Evolutionary conservation across 1,140 invertebrate species (phyloP).

Genomic region (Drosophila suzukii): DNA sequence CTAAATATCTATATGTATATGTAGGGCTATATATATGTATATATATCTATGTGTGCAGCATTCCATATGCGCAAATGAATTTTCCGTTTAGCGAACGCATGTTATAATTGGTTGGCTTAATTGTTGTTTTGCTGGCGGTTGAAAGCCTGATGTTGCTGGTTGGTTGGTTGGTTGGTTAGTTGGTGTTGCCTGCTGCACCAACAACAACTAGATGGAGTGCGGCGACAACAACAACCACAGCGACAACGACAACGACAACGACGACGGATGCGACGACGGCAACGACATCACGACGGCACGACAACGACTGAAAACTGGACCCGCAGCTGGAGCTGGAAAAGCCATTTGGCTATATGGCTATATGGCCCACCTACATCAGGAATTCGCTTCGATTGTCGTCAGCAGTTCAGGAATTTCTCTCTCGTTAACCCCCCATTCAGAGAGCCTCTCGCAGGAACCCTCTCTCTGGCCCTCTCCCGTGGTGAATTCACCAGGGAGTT

Average conservation of each 20-base stretch:
- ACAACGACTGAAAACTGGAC: slow-evolving; percentile 77
- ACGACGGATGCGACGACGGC: slow-evolving; percentile 80
- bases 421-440: slow-evolving; percentile 13
- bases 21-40: slow-evolving; percentile 24
- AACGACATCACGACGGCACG: slow-evolving; percentile 84
- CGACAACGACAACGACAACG: slow-evolving; percentile 59
- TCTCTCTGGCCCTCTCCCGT: slow-evolving; percentile 1
- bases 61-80: slow-evolving; percentile 72
- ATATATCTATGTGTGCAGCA: slow-evolving; percentile 52
- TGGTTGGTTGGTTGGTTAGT: slow-evolving; percentile 14
- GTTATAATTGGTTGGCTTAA: slow-evolving; percentile 24
- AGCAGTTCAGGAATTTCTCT: slow-evolving; percentile 54
- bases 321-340: slow-evolving; percentile 58
- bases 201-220: slow-evolving; percentile 53
- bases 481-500: slow-evolving; percentile 54
- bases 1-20: slow-evolving; percentile 41
- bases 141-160: slow-evolving; percentile 29
- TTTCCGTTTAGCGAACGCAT: slow-evolving; percentile 22
- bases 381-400: slow-evolving; percentile 54
- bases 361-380: slow-evolving; percentile 56
- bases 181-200: slow-evolving; percentile 32
- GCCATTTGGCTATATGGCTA: slow-evolving; percentile 35
- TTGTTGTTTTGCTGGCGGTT: slow-evolving; percentile 35
- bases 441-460: not conserved
- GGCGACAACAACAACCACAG: slow-evolving; percentile 37